Percentiles rank a stretch among this genome's conserved stretches.
Conservation (phyloP, 1,140 invertebrate genomes). For the Limonius californicus region DNA sequence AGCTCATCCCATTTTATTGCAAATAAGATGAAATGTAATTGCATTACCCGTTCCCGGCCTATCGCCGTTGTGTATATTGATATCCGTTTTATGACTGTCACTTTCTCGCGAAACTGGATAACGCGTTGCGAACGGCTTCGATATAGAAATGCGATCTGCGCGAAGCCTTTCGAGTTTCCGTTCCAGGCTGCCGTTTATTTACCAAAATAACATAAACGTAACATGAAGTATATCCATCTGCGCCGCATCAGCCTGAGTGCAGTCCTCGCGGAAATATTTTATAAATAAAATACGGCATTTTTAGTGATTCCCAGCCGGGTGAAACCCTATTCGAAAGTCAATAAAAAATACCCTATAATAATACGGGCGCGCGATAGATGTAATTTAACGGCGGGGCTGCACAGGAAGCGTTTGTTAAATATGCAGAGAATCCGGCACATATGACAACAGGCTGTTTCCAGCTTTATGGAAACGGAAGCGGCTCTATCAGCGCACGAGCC, state of each 20-base stretch:
- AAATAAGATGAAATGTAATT: slow-evolving; percentile 15
- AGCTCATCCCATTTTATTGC: slow-evolving; percentile 11
- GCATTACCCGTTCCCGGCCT: slow-evolving; percentile 5
- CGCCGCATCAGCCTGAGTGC: slow-evolving; percentile 17
- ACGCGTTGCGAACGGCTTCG: slow-evolving; percentile 26
- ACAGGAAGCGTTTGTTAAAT: slow-evolving; percentile 36
- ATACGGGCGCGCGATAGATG: slow-evolving; percentile 24
- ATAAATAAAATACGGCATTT: slow-evolving; percentile 19
- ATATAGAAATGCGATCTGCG: slow-evolving; percentile 23
- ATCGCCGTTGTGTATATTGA: slow-evolving; percentile 8
- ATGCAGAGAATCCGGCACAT: slow-evolving; percentile 38
- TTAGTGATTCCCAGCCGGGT: neutral
- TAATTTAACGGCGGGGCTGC: slow-evolving; percentile 37
- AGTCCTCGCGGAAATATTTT: slow-evolving; percentile 24
- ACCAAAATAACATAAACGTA: slow-evolving; percentile 18
- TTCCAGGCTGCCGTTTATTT: slow-evolving; percentile 11
- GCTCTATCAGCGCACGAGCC: slow-evolving; percentile 30
- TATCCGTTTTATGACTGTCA: slow-evolving; percentile 13
- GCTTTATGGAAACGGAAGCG: slow-evolving; percentile 46
- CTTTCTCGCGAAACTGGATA: slow-evolving; percentile 28
- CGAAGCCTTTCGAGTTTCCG: slow-evolving; percentile 3
- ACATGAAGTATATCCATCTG: slow-evolving; percentile 9
- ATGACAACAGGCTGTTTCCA: slow-evolving; percentile 45
- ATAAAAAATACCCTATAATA: slow-evolving; percentile 25
- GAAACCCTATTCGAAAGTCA: slow-evolving; percentile 15